Conservation (phyloP, 2,888 invertebrate genomes). For the Tinea semifulvella region DNA sequence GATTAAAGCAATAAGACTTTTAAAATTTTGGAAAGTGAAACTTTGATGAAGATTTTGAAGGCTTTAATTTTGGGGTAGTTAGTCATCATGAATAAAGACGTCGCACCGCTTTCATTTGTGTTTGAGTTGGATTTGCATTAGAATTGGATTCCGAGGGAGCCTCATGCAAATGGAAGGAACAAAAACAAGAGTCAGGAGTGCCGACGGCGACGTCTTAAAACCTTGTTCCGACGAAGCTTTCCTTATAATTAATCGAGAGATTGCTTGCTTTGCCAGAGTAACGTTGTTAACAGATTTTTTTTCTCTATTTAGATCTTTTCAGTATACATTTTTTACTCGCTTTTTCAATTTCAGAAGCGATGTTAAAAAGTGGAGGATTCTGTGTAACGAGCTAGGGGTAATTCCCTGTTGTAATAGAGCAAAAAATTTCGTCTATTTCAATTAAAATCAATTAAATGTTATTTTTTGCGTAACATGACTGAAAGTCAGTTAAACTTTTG, state of each 20-base stretch:
- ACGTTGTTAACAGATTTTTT: background rate
- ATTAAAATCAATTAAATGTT: too few species aligned
- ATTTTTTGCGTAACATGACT: too few species aligned
- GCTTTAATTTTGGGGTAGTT: slow-evolving; percentile 17
- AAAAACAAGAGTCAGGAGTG: slow-evolving; percentile 13
- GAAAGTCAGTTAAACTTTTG: too few species aligned
- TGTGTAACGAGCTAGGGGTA: too few species aligned
- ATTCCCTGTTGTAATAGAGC: too few species aligned
- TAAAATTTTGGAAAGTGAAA: slow-evolving; percentile 3
- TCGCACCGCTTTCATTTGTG: slow-evolving; percentile 20
- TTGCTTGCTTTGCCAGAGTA: background rate
- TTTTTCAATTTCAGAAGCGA: too few species aligned
- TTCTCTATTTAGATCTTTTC: too few species aligned
- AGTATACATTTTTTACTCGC: too few species aligned
- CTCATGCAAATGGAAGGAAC: slow-evolving; percentile 24
- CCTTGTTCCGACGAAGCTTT: background rate
- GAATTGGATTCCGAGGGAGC: slow-evolving; percentile 30
- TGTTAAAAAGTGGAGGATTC: too few species aligned
- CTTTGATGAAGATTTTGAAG: slow-evolving; percentile 7
- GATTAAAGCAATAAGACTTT: background rate
- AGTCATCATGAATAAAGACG: slow-evolving; percentile 27
- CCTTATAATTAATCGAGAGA: slow-evolving; percentile 5
- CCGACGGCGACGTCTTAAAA: background rate
- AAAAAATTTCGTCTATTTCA: too few species aligned
- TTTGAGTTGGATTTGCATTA: slow-evolving; percentile 34